phyloP scores from a whole-genome alignment of 1,140 invertebrate genomes.

The Lordiphosa mommai region DNA sequence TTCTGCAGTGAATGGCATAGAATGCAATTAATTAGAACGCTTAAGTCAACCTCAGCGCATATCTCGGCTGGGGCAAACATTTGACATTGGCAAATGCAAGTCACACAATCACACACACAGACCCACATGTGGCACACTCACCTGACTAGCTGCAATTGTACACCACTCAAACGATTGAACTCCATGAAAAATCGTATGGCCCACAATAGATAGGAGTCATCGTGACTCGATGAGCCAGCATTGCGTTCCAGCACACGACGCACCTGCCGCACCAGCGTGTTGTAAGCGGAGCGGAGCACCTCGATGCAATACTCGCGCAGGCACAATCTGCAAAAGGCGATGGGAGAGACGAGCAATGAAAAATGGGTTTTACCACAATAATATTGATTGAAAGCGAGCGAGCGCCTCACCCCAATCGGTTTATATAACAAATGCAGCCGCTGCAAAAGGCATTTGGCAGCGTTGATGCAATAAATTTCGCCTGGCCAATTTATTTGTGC shows the following conservation, averaged over 20 bases:
- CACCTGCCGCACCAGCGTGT: conserved; percentile 81
- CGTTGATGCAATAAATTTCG: conserved; percentile 71
- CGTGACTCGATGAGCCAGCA: conserved; percentile 82
- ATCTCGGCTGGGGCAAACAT: conserved; percentile 22
- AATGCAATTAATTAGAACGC: conserved; percentile 60
- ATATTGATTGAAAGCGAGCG: conserved; percentile 74
- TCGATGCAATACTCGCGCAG: conserved; percentile 97
- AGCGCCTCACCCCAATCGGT: conserved; percentile 19
- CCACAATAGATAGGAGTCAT: conserved; percentile 97
- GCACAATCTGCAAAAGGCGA: conserved; percentile 83
- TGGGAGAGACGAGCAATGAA: conserved; percentile 39
- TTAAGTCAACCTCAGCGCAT: conserved; percentile 30
- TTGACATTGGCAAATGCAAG: conserved; percentile 53
- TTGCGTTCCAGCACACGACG: conserved; percentile 77
- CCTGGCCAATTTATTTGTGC: conserved; percentile 68
- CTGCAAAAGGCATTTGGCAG: conserved; percentile 60
- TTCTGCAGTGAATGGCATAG: conserved; percentile 23
- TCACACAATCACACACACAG: conserved; percentile 2
- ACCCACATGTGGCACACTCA: conserved; percentile 79
- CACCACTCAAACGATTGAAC: conserved; percentile 92
- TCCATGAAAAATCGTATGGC: conserved; percentile 97
- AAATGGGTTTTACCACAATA: conserved; percentile 74
- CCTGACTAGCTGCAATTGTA: conserved; percentile 94
- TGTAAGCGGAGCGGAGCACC: conserved; percentile 95
- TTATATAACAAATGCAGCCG: conserved; percentile 58